Evolutionary conservation across 2,113 vertebrate species (phyloP).

Genomic region (Microcebus tavaratra): DNA sequence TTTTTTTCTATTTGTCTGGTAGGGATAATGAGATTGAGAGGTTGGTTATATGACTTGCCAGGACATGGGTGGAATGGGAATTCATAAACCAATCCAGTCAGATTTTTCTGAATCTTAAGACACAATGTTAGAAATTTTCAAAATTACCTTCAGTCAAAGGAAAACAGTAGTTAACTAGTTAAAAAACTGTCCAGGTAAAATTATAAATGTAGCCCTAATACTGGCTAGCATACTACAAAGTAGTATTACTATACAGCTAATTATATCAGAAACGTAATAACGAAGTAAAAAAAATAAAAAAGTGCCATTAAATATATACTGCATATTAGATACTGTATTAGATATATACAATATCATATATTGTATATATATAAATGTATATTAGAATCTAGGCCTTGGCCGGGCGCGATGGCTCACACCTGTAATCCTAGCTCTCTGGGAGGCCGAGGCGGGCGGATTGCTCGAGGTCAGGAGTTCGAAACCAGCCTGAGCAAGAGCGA

Average conservation of each 20-base stretch:
- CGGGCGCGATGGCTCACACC: too few species aligned
- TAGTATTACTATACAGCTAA: too few species aligned
- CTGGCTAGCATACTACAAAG: not conserved
- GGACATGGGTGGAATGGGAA: not conserved
- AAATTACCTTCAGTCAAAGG: slow-evolving; percentile 26
- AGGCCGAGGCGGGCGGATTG: too few species aligned
- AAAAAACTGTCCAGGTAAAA: not conserved
- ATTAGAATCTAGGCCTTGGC: not conserved
- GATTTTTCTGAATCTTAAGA: slow-evolving; percentile 33
- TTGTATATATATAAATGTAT: not conserved
- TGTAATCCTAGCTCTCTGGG: too few species aligned
- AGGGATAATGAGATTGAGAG: not conserved
- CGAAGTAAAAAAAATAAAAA: slow-evolving; percentile 11
- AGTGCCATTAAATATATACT: not conserved
- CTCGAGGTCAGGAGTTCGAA: too few species aligned
- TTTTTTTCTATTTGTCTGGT: not conserved
- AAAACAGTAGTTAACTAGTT: slow-evolving; percentile 7
- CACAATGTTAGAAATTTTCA: not conserved
- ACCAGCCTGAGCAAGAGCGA: too few species aligned
- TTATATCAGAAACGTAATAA: not conserved
- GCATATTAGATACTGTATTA: too few species aligned
- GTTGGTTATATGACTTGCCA: not conserved
- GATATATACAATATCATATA: too few species aligned
- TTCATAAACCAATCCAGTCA: not conserved
- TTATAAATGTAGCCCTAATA: not conserved